These are phyloP conservation scores for Drosophila mimetica DNA, from an alignment of 2,888 invertebrate genomes.

Conservation along the genomic window DNA sequence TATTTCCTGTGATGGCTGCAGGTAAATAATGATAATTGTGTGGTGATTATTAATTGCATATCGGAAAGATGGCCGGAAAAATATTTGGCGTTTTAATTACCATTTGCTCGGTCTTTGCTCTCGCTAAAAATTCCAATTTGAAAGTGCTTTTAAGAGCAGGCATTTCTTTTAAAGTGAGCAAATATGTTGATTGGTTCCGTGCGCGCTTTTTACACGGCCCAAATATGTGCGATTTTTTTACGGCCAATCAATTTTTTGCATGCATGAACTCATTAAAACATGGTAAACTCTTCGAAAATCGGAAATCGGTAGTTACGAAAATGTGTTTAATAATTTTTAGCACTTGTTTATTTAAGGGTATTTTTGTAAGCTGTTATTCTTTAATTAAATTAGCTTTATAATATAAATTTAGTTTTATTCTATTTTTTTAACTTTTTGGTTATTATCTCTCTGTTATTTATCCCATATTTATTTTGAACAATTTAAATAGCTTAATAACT, in stretches of 20 bases:
- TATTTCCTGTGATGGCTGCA: conserved; percentile 22
- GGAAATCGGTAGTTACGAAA: background rate
- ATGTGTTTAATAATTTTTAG: background rate
- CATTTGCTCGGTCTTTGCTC: background rate
- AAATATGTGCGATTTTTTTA: background rate
- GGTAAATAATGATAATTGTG: conserved; percentile 19
- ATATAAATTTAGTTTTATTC: too few relatives aligned
- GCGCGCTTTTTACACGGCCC: background rate
- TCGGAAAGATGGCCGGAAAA: background rate
- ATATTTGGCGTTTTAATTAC: conserved; percentile 21
- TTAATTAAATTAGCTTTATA: too few relatives aligned
- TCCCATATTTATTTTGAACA: too few relatives aligned
- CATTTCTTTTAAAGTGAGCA: conserved; percentile 6
- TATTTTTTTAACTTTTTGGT: too few relatives aligned
- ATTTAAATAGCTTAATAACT: too few relatives aligned
- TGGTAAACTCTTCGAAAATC: too few relatives aligned
- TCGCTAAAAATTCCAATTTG: conserved; percentile 1
- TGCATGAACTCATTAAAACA: background rate
- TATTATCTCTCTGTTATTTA: too few relatives aligned
- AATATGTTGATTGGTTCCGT: conserved; percentile 8
- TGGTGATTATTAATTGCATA: conserved; percentile 30
- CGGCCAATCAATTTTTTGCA: background rate
- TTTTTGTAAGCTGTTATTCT: too few relatives aligned
- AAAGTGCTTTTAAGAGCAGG: background rate
- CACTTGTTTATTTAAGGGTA: background rate